Evolutionary conservation across 2,888 invertebrate species (phyloP).

Genomic region (Crematogaster levior): DNA sequence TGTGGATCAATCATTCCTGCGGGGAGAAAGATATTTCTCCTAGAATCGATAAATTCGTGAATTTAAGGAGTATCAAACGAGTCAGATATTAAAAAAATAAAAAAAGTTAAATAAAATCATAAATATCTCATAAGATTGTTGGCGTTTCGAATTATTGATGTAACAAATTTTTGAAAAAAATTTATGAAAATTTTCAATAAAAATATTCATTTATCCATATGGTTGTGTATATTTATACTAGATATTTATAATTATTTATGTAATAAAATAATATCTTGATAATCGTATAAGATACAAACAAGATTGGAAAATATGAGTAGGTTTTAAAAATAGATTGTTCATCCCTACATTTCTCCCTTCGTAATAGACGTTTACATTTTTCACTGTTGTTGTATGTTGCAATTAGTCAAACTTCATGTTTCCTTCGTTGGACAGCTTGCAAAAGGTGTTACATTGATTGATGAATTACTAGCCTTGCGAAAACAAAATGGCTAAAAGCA

Average conservation of each 20-base stretch:
- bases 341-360: background rate
- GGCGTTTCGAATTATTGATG: background rate
- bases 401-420: background rate
- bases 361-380: background rate
- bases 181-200: background rate
- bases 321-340: background rate
- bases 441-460: conserved; percentile 8
- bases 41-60: conserved; percentile 33
- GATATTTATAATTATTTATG: background rate
- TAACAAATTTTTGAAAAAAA: background rate
- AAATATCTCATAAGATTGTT: background rate
- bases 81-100: background rate
- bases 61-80: background rate
- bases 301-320: background rate
- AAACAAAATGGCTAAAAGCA: background rate
- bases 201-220: background rate
- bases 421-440: background rate
- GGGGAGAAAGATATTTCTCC: conserved; percentile 15
- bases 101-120: background rate
- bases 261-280: background rate
- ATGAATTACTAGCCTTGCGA: conserved; percentile 12
- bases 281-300: background rate
- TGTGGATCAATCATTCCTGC: background rate
- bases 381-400: background rate
- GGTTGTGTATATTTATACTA: background rate